Evolutionary conservation across 2,113 vertebrate genomes (phyloP).

Genomic region (Eupsittula cactorum): DNA sequence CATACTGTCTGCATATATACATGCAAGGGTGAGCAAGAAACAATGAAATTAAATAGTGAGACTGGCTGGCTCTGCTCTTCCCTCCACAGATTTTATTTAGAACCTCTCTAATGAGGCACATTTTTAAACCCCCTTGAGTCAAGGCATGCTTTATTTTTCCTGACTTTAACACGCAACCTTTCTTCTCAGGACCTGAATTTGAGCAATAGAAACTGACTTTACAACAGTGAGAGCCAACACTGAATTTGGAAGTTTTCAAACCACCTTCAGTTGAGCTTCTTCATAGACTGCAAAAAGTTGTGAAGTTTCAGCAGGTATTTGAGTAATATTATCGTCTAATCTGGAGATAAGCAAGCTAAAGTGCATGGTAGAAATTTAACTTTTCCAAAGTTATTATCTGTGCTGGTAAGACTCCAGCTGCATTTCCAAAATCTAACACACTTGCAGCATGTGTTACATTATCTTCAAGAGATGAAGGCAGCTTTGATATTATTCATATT

Average conservation of each 20-base stretch:
- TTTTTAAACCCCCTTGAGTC: neutral
- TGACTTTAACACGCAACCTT: neutral
- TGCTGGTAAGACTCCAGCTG: neutral
- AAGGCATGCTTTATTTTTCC: neutral
- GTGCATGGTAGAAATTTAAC: neutral
- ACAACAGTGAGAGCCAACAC: neutral
- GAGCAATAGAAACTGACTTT: neutral
- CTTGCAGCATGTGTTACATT: neutral
- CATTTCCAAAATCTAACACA: neutral
- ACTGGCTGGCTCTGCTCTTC: neutral
- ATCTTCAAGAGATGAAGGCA: neutral
- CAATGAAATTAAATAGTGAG: neutral
- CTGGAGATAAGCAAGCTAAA: neutral
- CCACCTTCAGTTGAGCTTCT: neutral
- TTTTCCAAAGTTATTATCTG: neutral
- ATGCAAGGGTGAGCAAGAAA: neutral
- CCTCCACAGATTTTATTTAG: neutral
- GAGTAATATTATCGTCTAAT: neutral
- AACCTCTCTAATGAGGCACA: neutral
- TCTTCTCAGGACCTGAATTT: neutral
- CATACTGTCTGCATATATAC: neutral
- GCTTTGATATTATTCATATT: neutral
- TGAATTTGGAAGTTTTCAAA: neutral
- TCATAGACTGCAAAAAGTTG: neutral
- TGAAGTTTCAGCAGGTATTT: neutral